phyloP scores from a whole-genome alignment of 1,140 invertebrate species.

The Triops longicaudatus region DNA sequence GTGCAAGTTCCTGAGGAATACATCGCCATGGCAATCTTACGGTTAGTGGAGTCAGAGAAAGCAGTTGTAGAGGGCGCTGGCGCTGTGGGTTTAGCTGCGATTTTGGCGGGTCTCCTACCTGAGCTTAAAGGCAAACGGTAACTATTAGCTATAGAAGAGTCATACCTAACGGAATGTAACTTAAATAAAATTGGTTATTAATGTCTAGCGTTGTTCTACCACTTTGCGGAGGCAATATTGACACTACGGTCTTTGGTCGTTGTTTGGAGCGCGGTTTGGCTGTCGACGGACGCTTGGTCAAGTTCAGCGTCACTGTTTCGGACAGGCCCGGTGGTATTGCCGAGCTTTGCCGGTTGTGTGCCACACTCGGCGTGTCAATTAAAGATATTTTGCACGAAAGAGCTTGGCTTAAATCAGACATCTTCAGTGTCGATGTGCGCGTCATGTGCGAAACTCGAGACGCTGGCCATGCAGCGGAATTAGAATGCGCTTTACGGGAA shows the following conservation, averaged over 20 bases:
- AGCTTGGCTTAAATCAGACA: constrained; percentile 79
- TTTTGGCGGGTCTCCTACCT: constrained; percentile 69
- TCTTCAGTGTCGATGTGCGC: constrained; percentile 72
- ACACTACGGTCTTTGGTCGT: constrained; percentile 78
- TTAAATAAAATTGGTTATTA: neutral
- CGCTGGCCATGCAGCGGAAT: constrained; percentile 57
- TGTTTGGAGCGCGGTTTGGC: constrained; percentile 82
- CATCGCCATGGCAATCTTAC: constrained; percentile 80
- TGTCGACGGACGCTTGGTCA: constrained; percentile 73
- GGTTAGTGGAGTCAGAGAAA: constrained; percentile 80
- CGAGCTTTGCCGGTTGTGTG: constrained; percentile 67
- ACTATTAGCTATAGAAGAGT: constrained; percentile 26
- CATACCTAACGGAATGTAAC: too few species aligned
- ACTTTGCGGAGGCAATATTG: constrained; percentile 86
- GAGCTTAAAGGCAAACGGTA: constrained; percentile 80
- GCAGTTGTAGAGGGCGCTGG: constrained; percentile 89
- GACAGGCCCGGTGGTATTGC: constrained; percentile 81
- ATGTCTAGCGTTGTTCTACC: constrained; percentile 63
- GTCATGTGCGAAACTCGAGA: constrained; percentile 78
- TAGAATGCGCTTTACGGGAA: constrained; percentile 51
- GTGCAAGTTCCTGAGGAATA: constrained; percentile 70
- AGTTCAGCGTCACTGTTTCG: constrained; percentile 75
- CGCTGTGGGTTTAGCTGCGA: constrained; percentile 74
- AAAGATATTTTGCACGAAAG: constrained; percentile 91
- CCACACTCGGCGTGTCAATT: constrained; percentile 72